These are phyloP conservation scores for Sapayoa aenigma DNA, from an alignment of 2,113 vertebrate species.

Conservation along the genomic window DNA sequence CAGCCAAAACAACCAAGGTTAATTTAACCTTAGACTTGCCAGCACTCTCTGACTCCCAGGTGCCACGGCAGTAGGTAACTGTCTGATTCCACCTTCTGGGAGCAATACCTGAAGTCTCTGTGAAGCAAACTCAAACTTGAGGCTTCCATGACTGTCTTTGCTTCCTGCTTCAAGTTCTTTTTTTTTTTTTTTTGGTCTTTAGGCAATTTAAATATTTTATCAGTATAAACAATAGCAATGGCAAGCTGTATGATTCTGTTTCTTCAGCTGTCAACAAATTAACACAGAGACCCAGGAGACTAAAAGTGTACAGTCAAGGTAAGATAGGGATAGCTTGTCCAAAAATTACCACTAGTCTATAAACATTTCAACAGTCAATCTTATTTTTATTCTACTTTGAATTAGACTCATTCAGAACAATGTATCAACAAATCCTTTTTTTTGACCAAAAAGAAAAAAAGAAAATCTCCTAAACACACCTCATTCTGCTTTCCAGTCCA, in stretches of 20 bases:
- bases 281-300: not conserved
- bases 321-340: not conserved
- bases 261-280: not conserved
- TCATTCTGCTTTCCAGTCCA: not conserved
- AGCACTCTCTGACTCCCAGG: not conserved
- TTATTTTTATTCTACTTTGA: not conserved
- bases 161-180: not conserved
- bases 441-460: not conserved
- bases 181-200: not conserved
- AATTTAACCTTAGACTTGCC: not conserved
- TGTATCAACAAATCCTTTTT: not conserved
- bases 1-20: not conserved
- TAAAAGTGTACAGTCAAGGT: not conserved
- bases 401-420: not conserved
- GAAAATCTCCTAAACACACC: not conserved
- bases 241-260: not conserved
- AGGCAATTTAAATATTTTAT: slow-evolving; percentile 38
- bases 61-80: not conserved
- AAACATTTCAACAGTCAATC: not conserved
- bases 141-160: not conserved
- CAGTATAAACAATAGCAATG: not conserved
- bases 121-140: not conserved
- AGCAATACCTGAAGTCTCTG: accelerated
- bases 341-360: not conserved
- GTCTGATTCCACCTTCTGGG: not conserved